Evolutionary conservation across 1,140 invertebrate genomes (phyloP), one percentile per base, ranked within the genome.

Genomic region (Drosophila trapezifrons): DNA sequence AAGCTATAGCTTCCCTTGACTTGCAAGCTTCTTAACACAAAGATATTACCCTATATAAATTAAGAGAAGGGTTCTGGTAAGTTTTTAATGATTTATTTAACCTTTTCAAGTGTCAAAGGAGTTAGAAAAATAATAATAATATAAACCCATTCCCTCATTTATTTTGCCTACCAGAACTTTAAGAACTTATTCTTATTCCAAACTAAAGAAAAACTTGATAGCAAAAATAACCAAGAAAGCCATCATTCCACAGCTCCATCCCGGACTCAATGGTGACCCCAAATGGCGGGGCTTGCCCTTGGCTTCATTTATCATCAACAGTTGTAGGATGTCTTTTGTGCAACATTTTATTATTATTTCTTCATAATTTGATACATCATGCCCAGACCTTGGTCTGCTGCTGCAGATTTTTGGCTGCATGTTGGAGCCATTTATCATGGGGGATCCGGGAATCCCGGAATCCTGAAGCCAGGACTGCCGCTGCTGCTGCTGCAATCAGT

Each of bases 401-500:
- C 27, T 35, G 46, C 25, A 40, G 37, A 54, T 75, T 66, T 76
- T 32, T 74, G 29, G 40, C 38, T 57, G 64, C 60, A 65, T 49
- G 38, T 43, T 65, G 38, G 15, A 56, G 46, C 58, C 75, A 78
- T 86, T 86, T 78, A 81, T 85, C 75, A 81, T 85, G 51, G 15
- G 18, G 51, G 32, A 52, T 47, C n/a, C 46, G 18, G 29, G 49
- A 52, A 20, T 32, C 29, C 9, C 2, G 12, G 49, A 18, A 46
- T 52, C 27, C 27, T 13, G 45, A 27, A 20, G 25, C 32, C 38
- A 27, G 40, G 27, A 70, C 43, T 12, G 27, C 62, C 56, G 49
- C 54, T 84, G 81, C 43, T 12, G 27, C 62, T 59, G 49, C 54
- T 84, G 81, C 73, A 85, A 85, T 76, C 77, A 80, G 69, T 71